phyloP scores from a whole-genome alignment of 2,888 invertebrate genomes.

The Drosophila hamatofila region DNA sequence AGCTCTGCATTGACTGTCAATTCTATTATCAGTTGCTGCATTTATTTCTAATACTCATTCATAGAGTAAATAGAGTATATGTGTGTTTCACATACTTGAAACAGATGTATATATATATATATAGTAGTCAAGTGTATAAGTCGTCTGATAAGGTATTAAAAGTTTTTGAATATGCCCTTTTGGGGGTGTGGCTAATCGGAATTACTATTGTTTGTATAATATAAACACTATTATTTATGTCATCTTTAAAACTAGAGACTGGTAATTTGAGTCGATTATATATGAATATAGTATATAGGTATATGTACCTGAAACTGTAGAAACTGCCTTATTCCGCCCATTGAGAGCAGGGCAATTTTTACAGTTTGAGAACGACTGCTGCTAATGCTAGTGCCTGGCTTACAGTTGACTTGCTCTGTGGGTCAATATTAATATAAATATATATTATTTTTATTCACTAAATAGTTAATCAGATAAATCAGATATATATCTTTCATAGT shows the following conservation, averaged over 20 bases:
- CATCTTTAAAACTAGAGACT: not conserved
- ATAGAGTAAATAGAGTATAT: not conserved
- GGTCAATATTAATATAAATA: too few relatives aligned
- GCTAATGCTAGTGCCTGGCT: too few relatives aligned
- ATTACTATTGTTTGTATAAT: not conserved
- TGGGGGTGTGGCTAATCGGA: not conserved
- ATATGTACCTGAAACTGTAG: not conserved
- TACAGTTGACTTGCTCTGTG: too few relatives aligned
- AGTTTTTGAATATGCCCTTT: not conserved
- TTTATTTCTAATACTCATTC: not conserved
- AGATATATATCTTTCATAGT: not conserved
- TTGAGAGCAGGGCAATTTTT: not conserved
- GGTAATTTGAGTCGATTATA: not conserved
- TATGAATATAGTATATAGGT: too few relatives aligned
- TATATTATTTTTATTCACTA: too few relatives aligned
- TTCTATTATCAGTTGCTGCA: slow-evolving; percentile 46
- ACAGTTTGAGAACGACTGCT: not conserved
- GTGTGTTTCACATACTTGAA: not conserved
- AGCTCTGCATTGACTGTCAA: slow-evolving; percentile 33
- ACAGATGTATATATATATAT: not conserved
- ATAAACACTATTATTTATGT: not conserved
- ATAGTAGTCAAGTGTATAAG: not conserved
- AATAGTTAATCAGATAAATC: too few relatives aligned
- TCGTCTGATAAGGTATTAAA: not conserved
- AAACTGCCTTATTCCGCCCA: not conserved